A percentile compares a stretch with the other conserved stretches of the same genome.
Evolutionary conservation across 2,888 invertebrate species (phyloP).

Genomic region (Punctoribates punctum): DNA sequence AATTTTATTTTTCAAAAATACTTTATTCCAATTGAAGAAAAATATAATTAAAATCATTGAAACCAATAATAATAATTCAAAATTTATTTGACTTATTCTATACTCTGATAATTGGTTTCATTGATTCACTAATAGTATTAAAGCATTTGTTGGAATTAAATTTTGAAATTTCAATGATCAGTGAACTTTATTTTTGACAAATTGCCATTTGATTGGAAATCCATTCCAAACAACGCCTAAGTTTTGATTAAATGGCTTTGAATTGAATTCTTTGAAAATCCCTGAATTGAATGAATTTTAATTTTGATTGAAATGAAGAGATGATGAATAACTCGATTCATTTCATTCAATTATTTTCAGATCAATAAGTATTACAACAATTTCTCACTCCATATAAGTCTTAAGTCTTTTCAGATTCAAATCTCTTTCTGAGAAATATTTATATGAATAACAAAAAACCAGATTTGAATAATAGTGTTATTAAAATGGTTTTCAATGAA

Average conservation of each 20-base stretch:
- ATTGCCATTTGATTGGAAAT: neutral
- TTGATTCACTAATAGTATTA: too few relatives aligned
- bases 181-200: neutral
- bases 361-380: neutral
- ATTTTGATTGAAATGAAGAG: neutral
- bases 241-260: neutral
- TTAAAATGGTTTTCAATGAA: too few relatives aligned
- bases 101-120: too few relatives aligned
- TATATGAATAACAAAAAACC: too few relatives aligned
- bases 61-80: neutral
- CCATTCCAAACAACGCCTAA: conserved; percentile 3
- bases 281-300: neutral
- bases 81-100: too few relatives aligned
- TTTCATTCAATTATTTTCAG: neutral
- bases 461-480: too few relatives aligned
- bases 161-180: conserved; percentile 1
- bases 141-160: neutral
- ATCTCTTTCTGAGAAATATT: too few relatives aligned
- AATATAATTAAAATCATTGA: too few relatives aligned
- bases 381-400: neutral
- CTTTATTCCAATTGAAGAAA: too few relatives aligned
- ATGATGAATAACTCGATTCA: neutral
- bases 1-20: too few relatives aligned
- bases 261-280: neutral
- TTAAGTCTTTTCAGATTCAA: neutral